phyloP scores from a whole-genome alignment of 2,797 vertebrate genomes.

The Uromys caudimaculatus region DNA sequence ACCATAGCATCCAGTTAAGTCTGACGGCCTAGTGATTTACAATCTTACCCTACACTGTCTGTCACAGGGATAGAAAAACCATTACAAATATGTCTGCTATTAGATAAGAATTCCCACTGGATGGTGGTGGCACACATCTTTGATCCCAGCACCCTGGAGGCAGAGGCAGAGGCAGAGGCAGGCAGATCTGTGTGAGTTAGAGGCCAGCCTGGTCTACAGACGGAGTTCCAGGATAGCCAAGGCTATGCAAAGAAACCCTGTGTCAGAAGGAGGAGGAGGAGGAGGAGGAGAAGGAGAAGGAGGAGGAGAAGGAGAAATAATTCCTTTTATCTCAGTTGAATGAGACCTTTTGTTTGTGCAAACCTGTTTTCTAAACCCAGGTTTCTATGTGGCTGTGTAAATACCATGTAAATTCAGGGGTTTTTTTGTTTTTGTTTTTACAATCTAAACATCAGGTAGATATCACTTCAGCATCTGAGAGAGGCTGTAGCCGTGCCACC shows the following conservation, averaged over 20 bases:
- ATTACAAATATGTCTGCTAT: slow-evolving; percentile 21
- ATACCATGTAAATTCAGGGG: background rate
- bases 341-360: background rate
- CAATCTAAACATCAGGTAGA: background rate
- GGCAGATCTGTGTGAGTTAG: too few species aligned
- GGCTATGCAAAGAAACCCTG: too few species aligned
- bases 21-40: background rate
- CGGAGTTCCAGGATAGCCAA: too few species aligned
- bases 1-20: background rate
- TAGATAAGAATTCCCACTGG: background rate
- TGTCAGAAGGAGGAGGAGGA: too few species aligned
- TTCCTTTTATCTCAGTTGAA: background rate
- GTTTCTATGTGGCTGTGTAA: background rate
- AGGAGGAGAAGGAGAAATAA: too few species aligned
- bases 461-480: background rate
- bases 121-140: background rate
- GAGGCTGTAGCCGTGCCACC: background rate
- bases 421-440: background rate
- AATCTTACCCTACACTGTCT: background rate
- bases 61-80: background rate
- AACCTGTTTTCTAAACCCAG: slow-evolving; percentile 24
- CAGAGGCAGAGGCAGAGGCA: too few species aligned
- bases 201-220: too few species aligned
- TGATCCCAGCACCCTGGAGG: too few species aligned
- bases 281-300: fast-evolving